Evolutionary conservation across 2,888 invertebrate genomes (phyloP), one percentile per base, ranked within the genome.

Genomic region (Drosophila pegasa): DNA sequence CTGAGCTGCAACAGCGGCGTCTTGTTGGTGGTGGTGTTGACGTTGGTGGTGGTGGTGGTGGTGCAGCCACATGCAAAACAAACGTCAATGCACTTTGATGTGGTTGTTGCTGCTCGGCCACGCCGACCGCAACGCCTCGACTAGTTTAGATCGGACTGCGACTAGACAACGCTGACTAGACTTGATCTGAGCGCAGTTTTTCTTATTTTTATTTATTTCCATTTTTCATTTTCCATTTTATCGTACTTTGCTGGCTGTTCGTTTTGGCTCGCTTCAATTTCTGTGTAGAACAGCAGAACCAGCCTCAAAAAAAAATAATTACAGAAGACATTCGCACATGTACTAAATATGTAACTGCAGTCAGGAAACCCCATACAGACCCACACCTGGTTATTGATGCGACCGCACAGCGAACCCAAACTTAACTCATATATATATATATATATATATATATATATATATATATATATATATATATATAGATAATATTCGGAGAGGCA

Each of bases 61-160:
- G 27, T 60, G 62, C 65, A 48, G 60, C 69, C 80, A 70, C 83
- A 86, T 80, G 83, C 86, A 83, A 86, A 86, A 76, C 76, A 76
- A 78, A 80, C 83, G 83, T 86, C 86, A 86, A 84, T 86, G 27
- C 38, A 51, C 50, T 51, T 25, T 20, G 25, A 8, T 35, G 69
- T 35, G 48, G 57, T n/a, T 57, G 62, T 27, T 62, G 38, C 16
- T 52, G 2, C 51, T 52, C 70, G 71, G 80, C 81, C 74, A 78
- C 59, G 50, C 43, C 69, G 59, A 70, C 78, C 85, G 80, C 78
- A 82, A 82, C 86, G 82, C 85, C 86, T 82, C 86, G 83, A 83
- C 82, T 83, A 83, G 87, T 83, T 86, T 83, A 82, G 83, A 83
- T 83, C 80, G 83, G 75, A 70, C 80, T 59, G 58, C 70, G 81